A percentile compares a stretch with the other conserved stretches of the same genome.
Evolutionary conservation across 2,797 vertebrate species (phyloP).

Genomic region (Gadopsis bispinosus): DNA sequence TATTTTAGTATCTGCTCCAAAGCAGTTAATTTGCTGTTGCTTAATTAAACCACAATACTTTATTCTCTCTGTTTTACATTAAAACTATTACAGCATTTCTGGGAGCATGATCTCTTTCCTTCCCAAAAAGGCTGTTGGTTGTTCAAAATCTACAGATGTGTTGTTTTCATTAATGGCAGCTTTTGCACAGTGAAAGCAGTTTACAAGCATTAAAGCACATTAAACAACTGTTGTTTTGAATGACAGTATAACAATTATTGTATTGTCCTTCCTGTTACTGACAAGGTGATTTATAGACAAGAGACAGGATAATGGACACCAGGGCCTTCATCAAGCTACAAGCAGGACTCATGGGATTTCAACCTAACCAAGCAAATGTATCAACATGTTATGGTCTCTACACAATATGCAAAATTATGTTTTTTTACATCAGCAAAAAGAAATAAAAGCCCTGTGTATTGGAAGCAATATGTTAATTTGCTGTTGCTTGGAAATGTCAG

Average conservation of each 20-base stretch:
- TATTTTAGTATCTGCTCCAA: no score
- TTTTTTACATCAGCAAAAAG: background rate
- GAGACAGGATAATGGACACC: conserved; percentile 32
- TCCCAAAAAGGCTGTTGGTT: background rate
- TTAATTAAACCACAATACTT: background rate
- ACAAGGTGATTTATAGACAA: conserved; percentile 1
- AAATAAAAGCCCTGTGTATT: background rate
- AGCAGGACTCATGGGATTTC: conserved; percentile 11
- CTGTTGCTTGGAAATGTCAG: background rate
- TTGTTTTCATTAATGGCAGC: background rate
- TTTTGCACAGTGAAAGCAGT: background rate
- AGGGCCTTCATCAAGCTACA: conserved; percentile 37
- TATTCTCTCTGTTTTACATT: background rate
- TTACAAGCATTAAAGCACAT: background rate
- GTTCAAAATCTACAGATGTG: background rate
- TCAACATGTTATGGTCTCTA: background rate
- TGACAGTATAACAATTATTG: background rate
- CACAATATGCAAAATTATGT: background rate
- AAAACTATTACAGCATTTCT: background rate
- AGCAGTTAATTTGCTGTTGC: no score
- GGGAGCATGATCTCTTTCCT: background rate
- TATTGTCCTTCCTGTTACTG: background rate
- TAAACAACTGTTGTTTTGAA: conserved; percentile 7
- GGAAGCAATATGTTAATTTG: no score
- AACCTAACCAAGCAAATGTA: conserved; percentile 26